phyloP scores from a whole-genome alignment of 1,140 invertebrate genomes.

The Semibalanus balanoides region DNA sequence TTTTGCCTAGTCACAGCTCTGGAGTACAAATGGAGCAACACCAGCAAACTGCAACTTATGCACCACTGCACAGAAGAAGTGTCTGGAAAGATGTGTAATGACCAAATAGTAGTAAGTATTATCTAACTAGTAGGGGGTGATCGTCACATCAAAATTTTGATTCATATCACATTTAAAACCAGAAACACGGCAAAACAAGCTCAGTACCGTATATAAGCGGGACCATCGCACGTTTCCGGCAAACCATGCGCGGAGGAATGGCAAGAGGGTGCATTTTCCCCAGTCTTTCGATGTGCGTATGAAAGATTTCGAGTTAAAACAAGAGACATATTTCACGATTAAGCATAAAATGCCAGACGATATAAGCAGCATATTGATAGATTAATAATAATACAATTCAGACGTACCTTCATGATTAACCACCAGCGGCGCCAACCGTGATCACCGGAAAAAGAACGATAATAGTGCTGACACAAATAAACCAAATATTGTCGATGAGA shows the following conservation, averaged over 20 bases:
- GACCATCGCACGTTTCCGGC: background rate
- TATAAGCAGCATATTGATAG: background rate
- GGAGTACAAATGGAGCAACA: too few species aligned
- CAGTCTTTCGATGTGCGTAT: background rate
- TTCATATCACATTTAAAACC: too few species aligned
- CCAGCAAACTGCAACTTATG: too few species aligned
- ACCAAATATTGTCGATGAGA: background rate
- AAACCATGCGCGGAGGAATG: background rate
- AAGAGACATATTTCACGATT: background rate
- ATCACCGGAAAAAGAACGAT: background rate
- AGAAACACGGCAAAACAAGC: too few species aligned
- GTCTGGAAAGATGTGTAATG: too few species aligned
- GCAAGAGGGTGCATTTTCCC: too few species aligned
- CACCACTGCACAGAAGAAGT: too few species aligned
- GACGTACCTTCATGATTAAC: background rate
- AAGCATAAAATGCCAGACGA: background rate
- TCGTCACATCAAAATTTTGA: too few species aligned
- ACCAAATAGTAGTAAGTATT: too few species aligned
- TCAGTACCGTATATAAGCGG: too few species aligned
- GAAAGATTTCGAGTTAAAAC: background rate
- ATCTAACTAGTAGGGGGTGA: too few species aligned
- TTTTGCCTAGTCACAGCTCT: too few species aligned
- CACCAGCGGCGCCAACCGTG: background rate
- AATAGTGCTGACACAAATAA: background rate
- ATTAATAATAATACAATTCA: background rate